A percentile compares a stretch with the other conserved stretches of the same genome.
phyloP scores from a whole-genome alignment of 2,888 invertebrate genomes.

The Isoperla grammatica region DNA sequence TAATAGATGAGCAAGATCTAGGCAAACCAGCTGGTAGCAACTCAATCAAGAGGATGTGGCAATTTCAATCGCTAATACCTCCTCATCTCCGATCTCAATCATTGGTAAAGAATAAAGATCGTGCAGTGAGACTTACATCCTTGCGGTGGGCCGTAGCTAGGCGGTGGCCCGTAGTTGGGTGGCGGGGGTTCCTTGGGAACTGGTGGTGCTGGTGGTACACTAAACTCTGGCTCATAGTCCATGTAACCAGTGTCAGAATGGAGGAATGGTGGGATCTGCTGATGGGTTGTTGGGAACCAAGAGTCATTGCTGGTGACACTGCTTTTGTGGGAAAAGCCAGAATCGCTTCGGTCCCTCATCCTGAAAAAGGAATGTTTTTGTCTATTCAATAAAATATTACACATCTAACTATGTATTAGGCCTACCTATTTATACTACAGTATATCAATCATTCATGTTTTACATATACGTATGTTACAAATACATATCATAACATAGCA shows the following conservation, averaged over 20 bases:
- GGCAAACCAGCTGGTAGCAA: too few relatives aligned
- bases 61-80: too few relatives aligned
- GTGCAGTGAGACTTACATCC: conserved; percentile 10
- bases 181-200: neutral
- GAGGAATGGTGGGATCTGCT: neutral
- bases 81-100: too few relatives aligned
- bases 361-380: neutral
- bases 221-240: conserved; percentile 8
- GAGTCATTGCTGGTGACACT: conserved; percentile 2
- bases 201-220: neutral
- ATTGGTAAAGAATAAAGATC: too few relatives aligned
- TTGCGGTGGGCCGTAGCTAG: conserved; percentile 3
- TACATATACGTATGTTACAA: too few relatives aligned
- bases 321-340: neutral
- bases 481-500: neutral
- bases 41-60: too few relatives aligned
- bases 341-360: neutral
- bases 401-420: too few relatives aligned
- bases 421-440: too few relatives aligned
- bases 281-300: conserved; percentile 2
- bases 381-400: too few relatives aligned
- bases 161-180: neutral
- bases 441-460: too few relatives aligned
- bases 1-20: too few relatives aligned
- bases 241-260: conserved; percentile 1